These are phyloP conservation scores for Cuculus canorus DNA, from an alignment of 2,797 vertebrate genomes.

Conservation along the genomic window DNA sequence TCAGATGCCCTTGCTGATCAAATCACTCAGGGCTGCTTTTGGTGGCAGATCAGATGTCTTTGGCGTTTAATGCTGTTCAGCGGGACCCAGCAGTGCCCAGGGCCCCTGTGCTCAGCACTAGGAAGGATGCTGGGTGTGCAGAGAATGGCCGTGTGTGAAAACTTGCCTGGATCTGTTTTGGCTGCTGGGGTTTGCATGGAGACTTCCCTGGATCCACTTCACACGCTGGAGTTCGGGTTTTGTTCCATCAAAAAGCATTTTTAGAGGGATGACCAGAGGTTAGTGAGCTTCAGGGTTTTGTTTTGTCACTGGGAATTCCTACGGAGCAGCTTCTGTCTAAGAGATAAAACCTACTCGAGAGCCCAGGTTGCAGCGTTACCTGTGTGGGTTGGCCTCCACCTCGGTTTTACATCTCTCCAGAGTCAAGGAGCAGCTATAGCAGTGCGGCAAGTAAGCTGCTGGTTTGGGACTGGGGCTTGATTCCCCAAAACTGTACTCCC, in stretches of 20 bases:
- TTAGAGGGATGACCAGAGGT: neutral
- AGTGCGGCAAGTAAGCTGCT: accelerated
- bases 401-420: neutral
- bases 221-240: neutral
- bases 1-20: conserved; percentile 45
- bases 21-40: conserved; percentile 33
- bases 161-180: neutral
- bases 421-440: accelerated
- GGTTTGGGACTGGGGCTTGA: accelerated
- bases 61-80: neutral
- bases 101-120: neutral
- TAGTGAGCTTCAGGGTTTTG: neutral
- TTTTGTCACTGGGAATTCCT: neutral
- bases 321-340: neutral
- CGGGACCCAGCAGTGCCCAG: neutral
- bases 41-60: conserved; percentile 23
- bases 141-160: neutral
- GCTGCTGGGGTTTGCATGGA: neutral
- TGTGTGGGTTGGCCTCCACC: neutral
- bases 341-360: neutral
- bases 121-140: neutral
- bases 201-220: neutral
- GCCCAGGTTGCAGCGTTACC: accelerated
- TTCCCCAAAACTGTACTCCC: neutral
- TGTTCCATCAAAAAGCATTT: neutral